phyloP scores from a whole-genome alignment of 2,113 vertebrate species.

The Gobio gobio region DNA sequence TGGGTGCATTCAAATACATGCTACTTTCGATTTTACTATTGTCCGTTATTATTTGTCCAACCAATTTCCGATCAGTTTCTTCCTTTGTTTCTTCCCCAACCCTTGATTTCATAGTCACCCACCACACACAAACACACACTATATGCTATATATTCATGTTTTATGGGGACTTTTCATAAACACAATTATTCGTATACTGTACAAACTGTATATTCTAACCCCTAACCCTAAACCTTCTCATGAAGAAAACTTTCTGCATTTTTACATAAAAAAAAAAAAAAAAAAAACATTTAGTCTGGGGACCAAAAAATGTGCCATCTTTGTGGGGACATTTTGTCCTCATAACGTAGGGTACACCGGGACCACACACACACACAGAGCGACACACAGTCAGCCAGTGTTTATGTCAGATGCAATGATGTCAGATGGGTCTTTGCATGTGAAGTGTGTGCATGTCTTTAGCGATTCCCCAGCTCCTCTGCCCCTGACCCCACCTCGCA shows the following conservation, averaged over 20 bases:
- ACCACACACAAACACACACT: not conserved
- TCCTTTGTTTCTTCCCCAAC: not conserved
- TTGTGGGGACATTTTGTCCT: too few species aligned
- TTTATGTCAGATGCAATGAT: slow-evolving; percentile 37
- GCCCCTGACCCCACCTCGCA: slow-evolving; percentile 68
- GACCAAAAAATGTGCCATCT: too few species aligned
- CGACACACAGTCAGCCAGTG: slow-evolving; percentile 59
- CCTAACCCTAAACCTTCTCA: too few species aligned
- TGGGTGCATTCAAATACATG: slow-evolving; percentile 14
- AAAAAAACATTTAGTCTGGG: too few species aligned
- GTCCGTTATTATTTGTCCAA: not conserved
- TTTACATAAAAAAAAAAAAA: too few species aligned
- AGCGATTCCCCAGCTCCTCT: slow-evolving; percentile 43
- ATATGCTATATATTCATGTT: too few species aligned
- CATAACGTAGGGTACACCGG: too few species aligned
- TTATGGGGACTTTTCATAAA: too few species aligned
- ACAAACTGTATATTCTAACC: too few species aligned
- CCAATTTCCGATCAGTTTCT: not conserved
- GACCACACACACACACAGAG: slow-evolving; percentile 18
- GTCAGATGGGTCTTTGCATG: slow-evolving; percentile 36
- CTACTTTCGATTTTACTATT: slow-evolving; percentile 3
- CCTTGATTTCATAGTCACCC: not conserved
- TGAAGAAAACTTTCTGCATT: too few species aligned
- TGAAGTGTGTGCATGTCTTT: slow-evolving; percentile 37
- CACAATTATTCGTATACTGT: not conserved